Conservation (phyloP, 1,140 invertebrate species). For the Laupala kohalensis region DNA sequence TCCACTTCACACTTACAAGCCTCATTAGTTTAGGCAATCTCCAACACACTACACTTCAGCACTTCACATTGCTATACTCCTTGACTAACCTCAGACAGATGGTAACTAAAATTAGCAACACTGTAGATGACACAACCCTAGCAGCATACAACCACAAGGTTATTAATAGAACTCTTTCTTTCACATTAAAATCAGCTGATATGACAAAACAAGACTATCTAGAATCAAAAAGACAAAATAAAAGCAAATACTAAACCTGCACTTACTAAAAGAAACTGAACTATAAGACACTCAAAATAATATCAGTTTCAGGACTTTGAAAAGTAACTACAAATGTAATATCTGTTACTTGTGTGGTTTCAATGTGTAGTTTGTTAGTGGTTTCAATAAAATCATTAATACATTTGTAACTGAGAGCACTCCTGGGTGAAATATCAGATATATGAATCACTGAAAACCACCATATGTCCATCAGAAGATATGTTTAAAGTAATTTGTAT, state of each 20-base stretch:
- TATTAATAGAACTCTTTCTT: slow-evolving; percentile 1
- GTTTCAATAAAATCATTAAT: no score
- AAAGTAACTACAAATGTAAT: neutral
- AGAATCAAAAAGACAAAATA: neutral
- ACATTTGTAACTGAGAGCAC: no score
- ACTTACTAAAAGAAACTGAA: neutral
- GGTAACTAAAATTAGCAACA: slow-evolving; percentile 3
- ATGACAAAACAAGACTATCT: neutral
- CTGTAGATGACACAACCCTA: neutral
- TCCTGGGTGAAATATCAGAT: no score
- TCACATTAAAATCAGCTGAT: slow-evolving; percentile 6
- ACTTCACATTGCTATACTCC: neutral
- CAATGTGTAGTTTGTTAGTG: no score
- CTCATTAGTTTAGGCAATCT: no score
- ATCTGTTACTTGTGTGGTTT: no score
- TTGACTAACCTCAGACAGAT: neutral
- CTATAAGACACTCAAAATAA: neutral
- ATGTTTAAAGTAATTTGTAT: no score
- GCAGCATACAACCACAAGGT: neutral
- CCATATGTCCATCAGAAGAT: no score
- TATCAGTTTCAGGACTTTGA: neutral
- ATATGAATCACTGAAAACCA: no score
- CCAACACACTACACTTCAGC: no score
- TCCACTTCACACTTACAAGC: no score
- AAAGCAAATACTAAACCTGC: neutral